Conservation (phyloP, 2,113 vertebrate genomes). For the Reinhardtius hippoglossoides region DNA sequence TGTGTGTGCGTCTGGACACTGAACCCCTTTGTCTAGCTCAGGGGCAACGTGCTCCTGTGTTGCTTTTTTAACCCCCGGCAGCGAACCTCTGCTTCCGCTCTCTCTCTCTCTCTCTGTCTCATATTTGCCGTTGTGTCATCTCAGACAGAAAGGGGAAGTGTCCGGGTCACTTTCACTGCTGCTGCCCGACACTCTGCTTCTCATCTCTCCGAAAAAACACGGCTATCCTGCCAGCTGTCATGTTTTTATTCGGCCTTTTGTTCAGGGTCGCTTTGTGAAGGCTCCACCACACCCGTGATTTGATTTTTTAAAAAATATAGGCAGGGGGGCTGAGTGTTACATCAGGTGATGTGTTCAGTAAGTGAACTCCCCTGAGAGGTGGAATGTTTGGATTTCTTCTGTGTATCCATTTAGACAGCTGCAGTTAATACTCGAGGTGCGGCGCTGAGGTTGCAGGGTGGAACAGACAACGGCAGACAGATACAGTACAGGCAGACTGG, state of each 20-base stretch:
- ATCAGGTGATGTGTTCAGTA: conserved; percentile 35
- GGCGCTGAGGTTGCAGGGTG: conserved; percentile 24
- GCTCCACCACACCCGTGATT: conserved; percentile 27
- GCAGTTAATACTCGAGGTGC: conserved; percentile 46
- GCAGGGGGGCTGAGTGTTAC: conserved; percentile 52
- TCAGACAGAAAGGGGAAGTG: conserved; percentile 31
- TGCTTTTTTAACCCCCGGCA: conserved; percentile 55
- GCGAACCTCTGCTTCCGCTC: conserved; percentile 36
- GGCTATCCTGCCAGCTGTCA: conserved; percentile 6
- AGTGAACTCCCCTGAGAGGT: conserved; percentile 43
- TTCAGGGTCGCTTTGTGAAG: conserved; percentile 18
- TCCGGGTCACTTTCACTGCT: conserved; percentile 31
- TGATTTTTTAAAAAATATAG: conserved; percentile 27
- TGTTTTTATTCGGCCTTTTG: neutral
- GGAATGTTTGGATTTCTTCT: conserved; percentile 55
- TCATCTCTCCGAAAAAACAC: conserved; percentile 4
- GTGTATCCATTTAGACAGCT: conserved; percentile 72
- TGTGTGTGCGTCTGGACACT: conserved; percentile 17
- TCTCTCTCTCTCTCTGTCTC: conserved; percentile 3
- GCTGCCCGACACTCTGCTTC: neutral
- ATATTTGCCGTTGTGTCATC: conserved; percentile 50
- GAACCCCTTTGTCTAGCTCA: conserved; percentile 10
- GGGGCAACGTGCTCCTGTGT: conserved; percentile 13
- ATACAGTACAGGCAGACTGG: conserved; percentile 2
- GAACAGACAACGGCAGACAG: conserved; percentile 19